Percentiles rank a stretch among this genome's conserved stretches.
These are phyloP conservation scores for Argyra leucocephala DNA, from an alignment of 2,888 invertebrate species.

Conservation along the genomic window DNA sequence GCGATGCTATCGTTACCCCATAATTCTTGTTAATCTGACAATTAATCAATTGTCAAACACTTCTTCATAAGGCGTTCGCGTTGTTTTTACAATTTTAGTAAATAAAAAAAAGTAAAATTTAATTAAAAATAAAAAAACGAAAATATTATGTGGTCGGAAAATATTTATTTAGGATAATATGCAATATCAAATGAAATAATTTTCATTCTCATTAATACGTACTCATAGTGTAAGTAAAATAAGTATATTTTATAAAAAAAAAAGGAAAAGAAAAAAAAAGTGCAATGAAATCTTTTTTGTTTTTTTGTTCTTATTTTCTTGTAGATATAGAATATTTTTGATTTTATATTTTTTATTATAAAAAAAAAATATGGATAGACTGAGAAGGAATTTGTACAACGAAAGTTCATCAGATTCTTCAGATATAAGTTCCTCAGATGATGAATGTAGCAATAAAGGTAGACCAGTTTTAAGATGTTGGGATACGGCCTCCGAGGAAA, in stretches of 20 bases:
- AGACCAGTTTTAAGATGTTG: neutral
- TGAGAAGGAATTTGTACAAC: conserved; percentile 24
- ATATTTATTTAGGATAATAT: neutral
- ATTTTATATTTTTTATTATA: neutral
- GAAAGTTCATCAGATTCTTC: conserved; percentile 28
- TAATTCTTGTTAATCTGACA: neutral
- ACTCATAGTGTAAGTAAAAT: neutral
- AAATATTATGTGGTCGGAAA: neutral
- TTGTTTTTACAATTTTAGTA: neutral
- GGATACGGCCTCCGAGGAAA: neutral
- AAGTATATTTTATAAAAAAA: neutral
- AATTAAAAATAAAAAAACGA: neutral
- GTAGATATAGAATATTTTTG: conserved; percentile 2
- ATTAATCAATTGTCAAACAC: neutral
- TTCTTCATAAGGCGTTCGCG: neutral
- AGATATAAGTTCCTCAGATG: conserved; percentile 32
- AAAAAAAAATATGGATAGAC: conserved; percentile 22
- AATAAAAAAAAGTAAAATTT: neutral
- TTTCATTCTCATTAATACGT: neutral
- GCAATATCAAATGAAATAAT: conserved; percentile 1
- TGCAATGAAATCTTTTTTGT: neutral
- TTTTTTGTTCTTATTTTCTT: neutral
- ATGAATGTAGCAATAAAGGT: conserved; percentile 27
- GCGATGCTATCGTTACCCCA: no score
- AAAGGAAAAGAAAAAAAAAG: no score